Conservation (phyloP, 30 jellyfish, hydroid and myxozoan genomes). For the Hydractinia symbiolongicarpus region DNA sequence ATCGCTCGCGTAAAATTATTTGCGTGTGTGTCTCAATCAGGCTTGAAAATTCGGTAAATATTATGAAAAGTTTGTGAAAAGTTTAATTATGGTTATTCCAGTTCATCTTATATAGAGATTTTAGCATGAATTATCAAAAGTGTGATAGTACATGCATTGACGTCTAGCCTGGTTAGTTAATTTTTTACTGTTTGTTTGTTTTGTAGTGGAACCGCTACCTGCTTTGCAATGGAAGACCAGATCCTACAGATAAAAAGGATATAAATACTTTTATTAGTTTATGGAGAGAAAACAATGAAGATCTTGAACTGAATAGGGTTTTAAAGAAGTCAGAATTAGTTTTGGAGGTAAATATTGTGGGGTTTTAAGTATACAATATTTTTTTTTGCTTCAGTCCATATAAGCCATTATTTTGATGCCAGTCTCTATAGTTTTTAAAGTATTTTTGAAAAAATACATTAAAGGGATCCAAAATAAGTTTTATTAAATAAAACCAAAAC, state of each 20-base stretch:
- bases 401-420: neutral
- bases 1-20: no score
- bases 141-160: no score
- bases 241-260: conserved; percentile 66
- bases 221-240: conserved; percentile 94
- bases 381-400: neutral
- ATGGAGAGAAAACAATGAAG: conserved; percentile 50
- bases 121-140: no score
- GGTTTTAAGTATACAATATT: neutral
- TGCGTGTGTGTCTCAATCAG: no score
- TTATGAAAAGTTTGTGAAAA: no score
- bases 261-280: conserved; percentile 69
- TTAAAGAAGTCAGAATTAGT: conserved; percentile 68
- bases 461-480: no score
- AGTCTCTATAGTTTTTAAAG: no score
- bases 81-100: no score
- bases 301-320: conserved; percentile 31
- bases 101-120: no score
- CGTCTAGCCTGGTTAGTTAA: neutral
- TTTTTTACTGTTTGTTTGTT: neutral
- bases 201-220: conserved; percentile 85
- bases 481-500: no score
- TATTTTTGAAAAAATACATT: no score
- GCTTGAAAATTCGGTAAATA: no score
- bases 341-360: conserved; percentile 44